phyloP scores from a whole-genome alignment of 2,888 invertebrate genomes.

The Pherbina coryleti region DNA sequence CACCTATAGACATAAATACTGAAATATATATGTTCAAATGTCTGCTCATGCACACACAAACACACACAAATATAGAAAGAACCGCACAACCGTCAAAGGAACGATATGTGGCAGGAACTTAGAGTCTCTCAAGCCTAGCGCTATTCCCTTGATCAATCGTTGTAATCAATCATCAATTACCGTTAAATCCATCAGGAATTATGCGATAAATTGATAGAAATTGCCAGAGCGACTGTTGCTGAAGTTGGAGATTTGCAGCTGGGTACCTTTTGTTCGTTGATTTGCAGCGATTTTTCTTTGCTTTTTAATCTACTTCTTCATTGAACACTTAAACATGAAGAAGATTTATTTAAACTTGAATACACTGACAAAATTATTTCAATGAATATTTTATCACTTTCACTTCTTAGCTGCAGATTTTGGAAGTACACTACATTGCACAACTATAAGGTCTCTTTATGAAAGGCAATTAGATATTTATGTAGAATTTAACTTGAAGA shows the following conservation, averaged over 20 bases:
- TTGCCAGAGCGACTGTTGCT: constrained; percentile 1
- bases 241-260: neutral
- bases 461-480: too few relatives aligned
- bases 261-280: neutral
- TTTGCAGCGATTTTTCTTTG: neutral
- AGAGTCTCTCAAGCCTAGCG: neutral
- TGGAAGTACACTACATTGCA: too few relatives aligned
- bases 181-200: constrained; percentile 66
- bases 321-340: too few relatives aligned
- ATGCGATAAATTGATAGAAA: constrained; percentile 67
- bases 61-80: neutral
- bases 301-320: neutral
- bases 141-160: constrained; percentile 38
- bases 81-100: neutral
- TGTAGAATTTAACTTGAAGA: too few relatives aligned
- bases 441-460: too few relatives aligned
- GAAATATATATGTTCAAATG: neutral
- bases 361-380: neutral
- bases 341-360: too few relatives aligned
- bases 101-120: neutral
- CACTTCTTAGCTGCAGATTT: too few relatives aligned
- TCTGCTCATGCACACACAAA: neutral
- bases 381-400: neutral
- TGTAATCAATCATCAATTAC: constrained; percentile 69
- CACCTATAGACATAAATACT: constrained; percentile 7